Evolutionary conservation across 2,888 invertebrate genomes (phyloP).

Genomic region (Heteropelma amictum): DNA sequence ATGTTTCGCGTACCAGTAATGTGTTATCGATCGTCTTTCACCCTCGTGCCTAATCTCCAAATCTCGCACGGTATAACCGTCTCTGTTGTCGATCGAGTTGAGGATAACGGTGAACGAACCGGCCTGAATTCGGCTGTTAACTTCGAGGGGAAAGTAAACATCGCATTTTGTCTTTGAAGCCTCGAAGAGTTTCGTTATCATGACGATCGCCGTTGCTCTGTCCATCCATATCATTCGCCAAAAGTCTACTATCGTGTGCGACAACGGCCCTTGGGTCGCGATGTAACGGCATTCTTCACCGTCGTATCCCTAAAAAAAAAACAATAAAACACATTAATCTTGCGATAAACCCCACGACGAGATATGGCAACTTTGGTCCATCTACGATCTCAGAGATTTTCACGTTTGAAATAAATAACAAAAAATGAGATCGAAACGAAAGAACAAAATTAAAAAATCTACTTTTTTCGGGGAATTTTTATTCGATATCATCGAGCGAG

Average conservation of each 20-base stretch:
- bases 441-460: too few species aligned
- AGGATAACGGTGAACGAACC: conserved; percentile 80
- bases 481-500: too few species aligned
- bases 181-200: conserved; percentile 94
- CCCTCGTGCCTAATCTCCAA: conserved; percentile 74
- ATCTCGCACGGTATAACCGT: conserved; percentile 80
- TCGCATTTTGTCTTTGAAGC: conserved; percentile 92
- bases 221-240: conserved; percentile 91
- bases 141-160: conserved; percentile 87
- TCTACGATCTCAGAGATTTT: background rate
- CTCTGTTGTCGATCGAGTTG: conserved; percentile 77
- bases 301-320: conserved; percentile 87
- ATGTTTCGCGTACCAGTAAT: conserved; percentile 78
- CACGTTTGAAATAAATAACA: background rate
- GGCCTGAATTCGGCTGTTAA: conserved; percentile 70
- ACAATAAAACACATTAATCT: background rate
- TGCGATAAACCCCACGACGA: too few species aligned
- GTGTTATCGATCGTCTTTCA: conserved; percentile 71
- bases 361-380: too few species aligned
- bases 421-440: background rate
- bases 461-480: too few species aligned
- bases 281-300: conserved; percentile 92
- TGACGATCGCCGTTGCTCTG: conserved; percentile 84
- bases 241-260: conserved; percentile 93
- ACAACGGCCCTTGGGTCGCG: conserved; percentile 94